These are phyloP conservation scores for Stomatorhinus ivindoensis DNA, from an alignment of 2,113 vertebrate species.

Conservation along the genomic window DNA sequence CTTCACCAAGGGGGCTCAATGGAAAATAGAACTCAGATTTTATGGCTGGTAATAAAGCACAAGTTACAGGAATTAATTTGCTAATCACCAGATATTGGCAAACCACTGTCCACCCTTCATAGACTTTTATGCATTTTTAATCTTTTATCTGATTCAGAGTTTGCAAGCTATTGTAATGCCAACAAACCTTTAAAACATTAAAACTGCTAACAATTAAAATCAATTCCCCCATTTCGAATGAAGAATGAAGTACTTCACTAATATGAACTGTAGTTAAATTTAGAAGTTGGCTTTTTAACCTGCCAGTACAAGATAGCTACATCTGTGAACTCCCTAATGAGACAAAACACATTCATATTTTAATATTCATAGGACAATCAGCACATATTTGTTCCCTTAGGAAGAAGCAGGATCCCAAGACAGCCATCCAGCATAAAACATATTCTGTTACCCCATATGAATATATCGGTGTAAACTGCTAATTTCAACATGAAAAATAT, in stretches of 20 bases:
- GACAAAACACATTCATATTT: not conserved
- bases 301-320: not conserved
- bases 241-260: not conserved
- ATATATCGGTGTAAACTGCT: not conserved
- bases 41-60: not conserved
- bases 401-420: not conserved
- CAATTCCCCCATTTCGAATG: not conserved
- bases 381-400: not conserved
- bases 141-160: not conserved
- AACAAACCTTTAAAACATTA: not conserved
- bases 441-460: not conserved
- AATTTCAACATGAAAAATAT: not conserved
- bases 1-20: not conserved
- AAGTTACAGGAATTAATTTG: not conserved
- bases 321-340: not conserved
- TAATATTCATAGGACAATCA: not conserved
- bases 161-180: not conserved
- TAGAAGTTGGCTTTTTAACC: not conserved
- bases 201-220: not conserved
- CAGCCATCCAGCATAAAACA: not conserved
- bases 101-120: not conserved
- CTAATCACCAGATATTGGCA: not conserved
- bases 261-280: not conserved
- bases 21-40: not conserved
- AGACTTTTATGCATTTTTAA: not conserved